phyloP scores from a whole-genome alignment of 2,797 vertebrate species.

The Pseudomugil gertrudae region DNA sequence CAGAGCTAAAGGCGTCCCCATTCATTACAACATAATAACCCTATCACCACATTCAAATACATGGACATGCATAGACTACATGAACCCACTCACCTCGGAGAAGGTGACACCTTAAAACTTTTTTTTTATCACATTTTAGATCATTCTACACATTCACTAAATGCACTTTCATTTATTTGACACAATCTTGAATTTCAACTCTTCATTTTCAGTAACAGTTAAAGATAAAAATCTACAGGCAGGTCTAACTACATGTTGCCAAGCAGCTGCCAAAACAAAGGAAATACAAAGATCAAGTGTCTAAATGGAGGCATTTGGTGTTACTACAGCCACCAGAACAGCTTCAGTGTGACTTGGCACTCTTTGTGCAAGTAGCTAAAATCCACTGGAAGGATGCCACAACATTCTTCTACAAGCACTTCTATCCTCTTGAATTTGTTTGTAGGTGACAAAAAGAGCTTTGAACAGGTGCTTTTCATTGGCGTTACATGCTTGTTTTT shows the following conservation, averaged over 20 bases:
- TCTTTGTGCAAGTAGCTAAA: slow-evolving; percentile 57
- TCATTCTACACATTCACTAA: slow-evolving; percentile 10
- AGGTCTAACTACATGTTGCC: slow-evolving; percentile 61
- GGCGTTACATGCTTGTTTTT: background rate
- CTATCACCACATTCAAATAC: slow-evolving; percentile 57
- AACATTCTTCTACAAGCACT: slow-evolving; percentile 66
- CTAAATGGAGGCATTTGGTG: slow-evolving; percentile 71
- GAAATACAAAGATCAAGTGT: slow-evolving; percentile 75
- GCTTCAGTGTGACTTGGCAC: slow-evolving; percentile 71
- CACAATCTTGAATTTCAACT: slow-evolving; percentile 1
- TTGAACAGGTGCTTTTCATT: slow-evolving; percentile 57
- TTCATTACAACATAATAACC: slow-evolving; percentile 64
- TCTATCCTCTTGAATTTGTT: slow-evolving; percentile 61
- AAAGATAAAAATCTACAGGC: slow-evolving; percentile 49
- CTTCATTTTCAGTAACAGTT: slow-evolving; percentile 50
- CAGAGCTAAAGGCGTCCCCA: slow-evolving; percentile 59
- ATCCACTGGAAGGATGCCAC: slow-evolving; percentile 69
- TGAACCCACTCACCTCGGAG: slow-evolving; percentile 55
- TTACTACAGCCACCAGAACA: slow-evolving; percentile 72
- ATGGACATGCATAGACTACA: slow-evolving; percentile 39
- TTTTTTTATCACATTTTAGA: background rate
- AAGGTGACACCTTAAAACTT: slow-evolving; percentile 1
- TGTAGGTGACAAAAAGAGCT: slow-evolving; percentile 47
- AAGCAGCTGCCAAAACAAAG: slow-evolving; percentile 71
- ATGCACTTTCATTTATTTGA: slow-evolving; percentile 34